These are phyloP conservation scores for Acrobasis repandana DNA, from an alignment of 2,888 invertebrate species.

Conservation along the genomic window DNA sequence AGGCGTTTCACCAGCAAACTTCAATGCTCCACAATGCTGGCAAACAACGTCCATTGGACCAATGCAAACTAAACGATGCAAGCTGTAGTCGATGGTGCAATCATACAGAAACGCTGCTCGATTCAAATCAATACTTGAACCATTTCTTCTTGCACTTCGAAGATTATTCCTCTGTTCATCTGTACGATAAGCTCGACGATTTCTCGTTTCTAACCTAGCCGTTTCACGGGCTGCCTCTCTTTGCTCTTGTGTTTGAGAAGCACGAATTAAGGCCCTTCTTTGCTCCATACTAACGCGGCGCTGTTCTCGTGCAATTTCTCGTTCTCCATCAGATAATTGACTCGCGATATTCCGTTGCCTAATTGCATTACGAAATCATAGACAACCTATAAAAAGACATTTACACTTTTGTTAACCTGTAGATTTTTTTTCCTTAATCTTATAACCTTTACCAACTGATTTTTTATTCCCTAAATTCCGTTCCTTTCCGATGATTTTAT, in stretches of 20 bases:
- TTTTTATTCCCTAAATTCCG: too few relatives aligned
- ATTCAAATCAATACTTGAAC: slow-evolving; percentile 22
- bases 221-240: neutral
- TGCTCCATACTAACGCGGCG: too few relatives aligned
- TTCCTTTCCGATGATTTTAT: too few relatives aligned
- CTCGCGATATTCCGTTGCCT: too few relatives aligned
- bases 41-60: neutral
- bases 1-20: neutral
- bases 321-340: too few relatives aligned
- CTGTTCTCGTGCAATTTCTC: too few relatives aligned
- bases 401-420: too few relatives aligned
- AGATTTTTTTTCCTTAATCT: too few relatives aligned
- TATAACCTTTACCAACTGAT: too few relatives aligned
- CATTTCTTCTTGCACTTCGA: slow-evolving; percentile 23
- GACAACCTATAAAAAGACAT: too few relatives aligned
- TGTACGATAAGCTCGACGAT: slow-evolving; percentile 25
- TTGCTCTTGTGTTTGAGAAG: neutral
- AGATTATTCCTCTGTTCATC: slow-evolving; percentile 18
- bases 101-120: slow-evolving; percentile 17
- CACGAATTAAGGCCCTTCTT: too few relatives aligned
- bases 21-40: neutral
- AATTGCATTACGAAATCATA: too few relatives aligned
- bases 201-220: slow-evolving; percentile 13
- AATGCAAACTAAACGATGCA: neutral
- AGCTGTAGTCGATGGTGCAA: slow-evolving; percentile 10